phyloP scores from a whole-genome alignment of 35 echinoderm and acorn worm genomes.

The Ophiothrix spiculata region DNA sequence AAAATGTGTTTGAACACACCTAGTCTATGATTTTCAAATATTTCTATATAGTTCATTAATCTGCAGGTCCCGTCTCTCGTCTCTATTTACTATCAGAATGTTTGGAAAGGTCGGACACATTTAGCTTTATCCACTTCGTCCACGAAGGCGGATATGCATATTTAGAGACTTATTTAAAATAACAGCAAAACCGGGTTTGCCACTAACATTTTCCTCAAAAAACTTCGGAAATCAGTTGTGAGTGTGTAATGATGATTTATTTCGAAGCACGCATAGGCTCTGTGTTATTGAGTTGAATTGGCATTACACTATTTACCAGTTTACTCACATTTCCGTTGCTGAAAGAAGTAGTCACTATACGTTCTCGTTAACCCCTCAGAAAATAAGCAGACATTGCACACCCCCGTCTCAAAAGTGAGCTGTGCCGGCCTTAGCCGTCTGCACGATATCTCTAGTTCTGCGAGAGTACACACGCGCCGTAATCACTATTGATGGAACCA shows the following conservation, averaged over 20 bases:
- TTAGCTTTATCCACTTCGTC: too few species aligned
- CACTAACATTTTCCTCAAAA: too few species aligned
- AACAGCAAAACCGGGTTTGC: too few species aligned
- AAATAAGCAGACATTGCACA: constrained; percentile 2
- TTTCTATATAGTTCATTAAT: too few species aligned
- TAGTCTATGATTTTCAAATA: too few species aligned
- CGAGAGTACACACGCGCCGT: constrained; percentile 77
- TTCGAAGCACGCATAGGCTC: neutral
- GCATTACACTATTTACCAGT: neutral
- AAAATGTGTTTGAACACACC: too few species aligned
- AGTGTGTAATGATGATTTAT: neutral
- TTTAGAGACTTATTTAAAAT: too few species aligned
- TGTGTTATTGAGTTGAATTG: neutral
- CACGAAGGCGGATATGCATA: too few species aligned
- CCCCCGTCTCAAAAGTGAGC: constrained; percentile 28
- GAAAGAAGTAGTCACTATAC: neutral
- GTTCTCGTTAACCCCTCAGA: neutral
- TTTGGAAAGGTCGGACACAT: too few species aligned
- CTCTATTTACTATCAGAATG: too few species aligned
- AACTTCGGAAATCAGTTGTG: neutral
- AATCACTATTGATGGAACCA: constrained; percentile 75
- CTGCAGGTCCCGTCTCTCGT: too few species aligned
- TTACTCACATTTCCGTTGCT: constrained; percentile 8
- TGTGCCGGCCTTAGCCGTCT: constrained; percentile 29
- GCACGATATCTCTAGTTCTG: constrained; percentile 54